phyloP scores from a whole-genome alignment of 2,888 invertebrate species.

The Globia sparganii region DNA sequence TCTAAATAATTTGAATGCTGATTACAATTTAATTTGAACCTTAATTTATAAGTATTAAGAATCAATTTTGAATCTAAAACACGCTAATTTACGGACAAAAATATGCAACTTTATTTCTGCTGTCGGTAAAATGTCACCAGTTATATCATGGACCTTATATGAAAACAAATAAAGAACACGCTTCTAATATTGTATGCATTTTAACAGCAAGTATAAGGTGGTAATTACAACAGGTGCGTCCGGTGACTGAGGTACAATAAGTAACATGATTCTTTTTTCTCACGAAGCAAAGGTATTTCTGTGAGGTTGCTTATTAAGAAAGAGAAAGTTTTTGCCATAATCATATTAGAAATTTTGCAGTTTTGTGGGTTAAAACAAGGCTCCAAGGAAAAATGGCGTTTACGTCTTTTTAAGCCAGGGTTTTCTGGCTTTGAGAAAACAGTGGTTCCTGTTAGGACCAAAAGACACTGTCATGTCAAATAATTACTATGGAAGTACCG shows the following conservation, averaged over 20 bases:
- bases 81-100: constrained; percentile 36
- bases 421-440: background rate
- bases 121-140: constrained; percentile 8
- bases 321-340: constrained; percentile 31
- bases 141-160: background rate
- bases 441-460: background rate
- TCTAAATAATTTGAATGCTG: constrained; percentile 18
- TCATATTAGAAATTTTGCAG: constrained; percentile 12
- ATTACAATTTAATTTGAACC: constrained; percentile 28
- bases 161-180: background rate
- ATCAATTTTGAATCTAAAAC: constrained; percentile 27
- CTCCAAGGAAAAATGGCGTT: background rate
- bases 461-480: background rate
- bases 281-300: constrained; percentile 54
- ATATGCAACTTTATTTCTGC: constrained; percentile 25
- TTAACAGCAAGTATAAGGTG: constrained; percentile 19
- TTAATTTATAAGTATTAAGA: background rate
- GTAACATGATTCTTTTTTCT: constrained; percentile 60
- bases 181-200: background rate
- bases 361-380: background rate
- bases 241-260: constrained; percentile 50
- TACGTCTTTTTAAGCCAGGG: background rate
- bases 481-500: background rate
- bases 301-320: constrained; percentile 19
- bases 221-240: constrained; percentile 64